A percentile compares a stretch with the other conserved stretches of the same genome.
Evolutionary conservation across 2,797 vertebrate genomes (phyloP).

Genomic region (Schizothorax lantsangensis): DNA sequence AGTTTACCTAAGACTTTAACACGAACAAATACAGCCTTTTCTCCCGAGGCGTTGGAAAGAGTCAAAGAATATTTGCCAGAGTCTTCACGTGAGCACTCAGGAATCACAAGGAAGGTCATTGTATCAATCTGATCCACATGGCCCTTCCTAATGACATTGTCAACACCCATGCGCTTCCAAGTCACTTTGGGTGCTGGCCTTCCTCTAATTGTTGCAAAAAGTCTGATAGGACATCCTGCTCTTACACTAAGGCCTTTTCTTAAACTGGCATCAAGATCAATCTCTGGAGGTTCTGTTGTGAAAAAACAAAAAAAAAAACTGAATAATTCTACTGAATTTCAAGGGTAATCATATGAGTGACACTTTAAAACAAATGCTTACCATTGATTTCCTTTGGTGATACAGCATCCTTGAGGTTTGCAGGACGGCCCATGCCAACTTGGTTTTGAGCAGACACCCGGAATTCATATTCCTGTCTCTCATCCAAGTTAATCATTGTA

Average conservation of each 20-base stretch:
- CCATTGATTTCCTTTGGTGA: conserved; percentile 95
- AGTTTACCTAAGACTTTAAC: conserved; percentile 94
- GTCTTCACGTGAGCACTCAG: conserved; percentile 96
- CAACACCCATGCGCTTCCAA: conserved; percentile 92
- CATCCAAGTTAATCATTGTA: conserved; percentile 88
- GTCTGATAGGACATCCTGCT: conserved; percentile 95
- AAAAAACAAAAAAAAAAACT: conserved; percentile 53
- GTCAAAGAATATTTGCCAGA: conserved; percentile 95
- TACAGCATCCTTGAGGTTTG: conserved; percentile 92
- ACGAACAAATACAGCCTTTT: conserved; percentile 95
- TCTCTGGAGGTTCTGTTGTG: conserved; percentile 92
- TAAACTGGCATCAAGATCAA: conserved; percentile 96
- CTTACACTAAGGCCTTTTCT: conserved; percentile 93
- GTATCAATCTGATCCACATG: conserved; percentile 96
- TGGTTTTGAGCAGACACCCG: conserved; percentile 97
- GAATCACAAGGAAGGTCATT: conserved; percentile 98
- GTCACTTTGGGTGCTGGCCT: conserved; percentile 95
- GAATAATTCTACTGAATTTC: conserved; percentile 1
- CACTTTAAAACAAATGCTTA: conserved; percentile 65
- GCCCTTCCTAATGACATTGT: conserved; percentile 94
- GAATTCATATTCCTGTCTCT: conserved; percentile 94
- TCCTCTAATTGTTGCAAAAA: conserved; percentile 94
- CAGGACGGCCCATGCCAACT: conserved; percentile 94
- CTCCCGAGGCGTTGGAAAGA: conserved; percentile 92
- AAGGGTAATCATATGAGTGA: conserved; percentile 10